Percentiles rank a stretch among this genome's conserved stretches.
phyloP scores from a whole-genome alignment of 37 sponge, comb jelly and placozoan genomes.

The Theonella swinhoei region DNA sequence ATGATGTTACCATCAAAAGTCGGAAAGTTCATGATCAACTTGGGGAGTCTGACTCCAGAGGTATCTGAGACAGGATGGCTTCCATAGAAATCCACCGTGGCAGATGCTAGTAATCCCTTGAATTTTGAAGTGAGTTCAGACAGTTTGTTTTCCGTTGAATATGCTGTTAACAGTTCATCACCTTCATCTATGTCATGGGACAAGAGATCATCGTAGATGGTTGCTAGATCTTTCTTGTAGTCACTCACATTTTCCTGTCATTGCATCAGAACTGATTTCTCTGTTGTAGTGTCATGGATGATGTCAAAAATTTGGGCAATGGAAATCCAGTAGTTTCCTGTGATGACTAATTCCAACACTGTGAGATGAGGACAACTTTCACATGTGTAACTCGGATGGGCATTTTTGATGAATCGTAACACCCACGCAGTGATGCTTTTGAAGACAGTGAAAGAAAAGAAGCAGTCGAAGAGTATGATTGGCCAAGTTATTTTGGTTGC shows the following conservation, averaged over 20 bases:
- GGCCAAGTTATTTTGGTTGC: not conserved
- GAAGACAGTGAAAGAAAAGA: slow-evolving; percentile 5
- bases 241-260: slow-evolving; percentile 35
- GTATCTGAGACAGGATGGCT: not conserved
- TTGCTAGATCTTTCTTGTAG: slow-evolving; percentile 44
- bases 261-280: slow-evolving; percentile 7
- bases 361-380: not conserved
- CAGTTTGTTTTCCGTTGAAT: too few species aligned
- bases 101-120: slow-evolving; percentile 11
- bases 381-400: not conserved
- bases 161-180: slow-evolving; percentile 24
- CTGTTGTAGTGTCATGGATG: slow-evolving; percentile 12
- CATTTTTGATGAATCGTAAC: slow-evolving; percentile 11
- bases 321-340: slow-evolving; percentile 8
- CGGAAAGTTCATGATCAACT: not conserved
- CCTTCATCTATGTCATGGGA: slow-evolving; percentile 11
- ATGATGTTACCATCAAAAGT: slow-evolving; percentile 51
- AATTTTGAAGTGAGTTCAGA: slow-evolving; percentile 14
- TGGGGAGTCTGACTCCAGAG: not conserved
- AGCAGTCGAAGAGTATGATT: slow-evolving; percentile 24
- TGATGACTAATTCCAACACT: not conserved
- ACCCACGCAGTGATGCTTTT: slow-evolving; percentile 21
- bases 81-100: not conserved
- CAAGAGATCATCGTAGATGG: slow-evolving; percentile 24
- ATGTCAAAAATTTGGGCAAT: slow-evolving; percentile 2